Evolutionary conservation across 2,888 invertebrate species (phyloP), one percentile per base, ranked within the genome.

Genomic region (Trichopoda pennipes): DNA sequence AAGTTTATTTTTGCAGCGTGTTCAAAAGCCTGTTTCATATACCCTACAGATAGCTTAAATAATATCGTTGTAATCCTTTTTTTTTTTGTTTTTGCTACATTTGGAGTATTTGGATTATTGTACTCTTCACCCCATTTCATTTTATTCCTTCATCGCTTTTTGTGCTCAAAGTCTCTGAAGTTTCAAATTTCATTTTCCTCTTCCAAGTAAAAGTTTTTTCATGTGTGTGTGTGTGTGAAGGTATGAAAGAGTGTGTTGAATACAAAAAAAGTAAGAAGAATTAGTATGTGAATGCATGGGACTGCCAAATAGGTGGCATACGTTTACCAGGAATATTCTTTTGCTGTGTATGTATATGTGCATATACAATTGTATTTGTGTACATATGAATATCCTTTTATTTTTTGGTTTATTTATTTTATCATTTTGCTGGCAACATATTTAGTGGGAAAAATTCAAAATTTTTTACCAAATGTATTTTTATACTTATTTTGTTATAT

Each of bases 371-470:
- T 38, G 16, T 55, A 14, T 79, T 14, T 55, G 35, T 35, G 12
- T 60, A 44, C 49, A 21, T 14, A 9, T 14, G 42, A 47, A 47
- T 63, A 6, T 53, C 19, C n/a, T 51, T 28, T 68, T 56, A 10
- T 21, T 32, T 4, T n/a, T 2, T 32, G 49, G 2, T 16, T 32
- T 56, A 6, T 16, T 51, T 51, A 12, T n/a, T 42, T 49, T 16
- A 51, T 32, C 21, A 55, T 44, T 76, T 47, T 66, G 38, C 32
- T 63, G 35, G 21, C 68, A 76, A 68, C 72, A 55, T 69, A 44
- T 77, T 77, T 68, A 72, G 72, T 66, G 76, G 49, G 68, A 72
- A 61, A 73, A 55, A 44, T 77, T 72, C 56, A 63, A 42, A 21
- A 72, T 35, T 56, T 76, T 68, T 68, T 61, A 49, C n/a, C 19